Evolutionary conservation across 1,140 invertebrate genomes (phyloP), one percentile per base, ranked within the genome.

Genomic region (Oryzaephilus surinamensis): DNA sequence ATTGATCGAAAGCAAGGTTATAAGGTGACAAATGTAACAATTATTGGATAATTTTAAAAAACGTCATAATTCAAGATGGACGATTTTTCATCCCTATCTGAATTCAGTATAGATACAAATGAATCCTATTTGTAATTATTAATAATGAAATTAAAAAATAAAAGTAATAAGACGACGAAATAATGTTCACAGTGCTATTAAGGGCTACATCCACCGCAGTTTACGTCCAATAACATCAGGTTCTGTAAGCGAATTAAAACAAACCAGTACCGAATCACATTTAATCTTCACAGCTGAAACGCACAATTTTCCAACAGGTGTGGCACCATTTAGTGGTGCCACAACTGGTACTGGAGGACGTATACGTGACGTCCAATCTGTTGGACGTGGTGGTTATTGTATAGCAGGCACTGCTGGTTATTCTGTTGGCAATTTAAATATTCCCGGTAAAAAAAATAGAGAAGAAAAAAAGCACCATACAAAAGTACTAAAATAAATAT

Each of bases 201-300:
- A 76, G 57, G 95, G 95, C 8, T 95, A 78, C 58, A 57, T 72
- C 34, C 73, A 88, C 10, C 64, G 69, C 16, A 67, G 73, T 41
- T 54, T 92, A 18, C 61, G 70, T 32, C 84, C 91, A 1, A 57
- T 51, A 2, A 58, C 54, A 21, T 61, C 76, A 14, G 69, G 76
- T 6, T 64, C 59, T 19, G 72, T 86, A 0, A 83, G 86, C 40
- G 56, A 69, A 45, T 74, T 96, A 28, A 45, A 63, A 6, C 44
- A 72, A 24, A 55, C 73, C 20, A 48, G 66, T 6, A 61, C 69
- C 0, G 69, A 77, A n/a, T 80, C 82, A 4, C 89, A 99, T 65
- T 76, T 97, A n/a, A 93, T 96, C 54, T 97, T 97, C 51, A 97
- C 95, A 5, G 95, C 95, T 0, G 95, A 99, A 68, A 99, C 95